These are phyloP conservation scores for Drosophila limbata DNA, from an alignment of 2,888 invertebrate species.

Conservation along the genomic window DNA sequence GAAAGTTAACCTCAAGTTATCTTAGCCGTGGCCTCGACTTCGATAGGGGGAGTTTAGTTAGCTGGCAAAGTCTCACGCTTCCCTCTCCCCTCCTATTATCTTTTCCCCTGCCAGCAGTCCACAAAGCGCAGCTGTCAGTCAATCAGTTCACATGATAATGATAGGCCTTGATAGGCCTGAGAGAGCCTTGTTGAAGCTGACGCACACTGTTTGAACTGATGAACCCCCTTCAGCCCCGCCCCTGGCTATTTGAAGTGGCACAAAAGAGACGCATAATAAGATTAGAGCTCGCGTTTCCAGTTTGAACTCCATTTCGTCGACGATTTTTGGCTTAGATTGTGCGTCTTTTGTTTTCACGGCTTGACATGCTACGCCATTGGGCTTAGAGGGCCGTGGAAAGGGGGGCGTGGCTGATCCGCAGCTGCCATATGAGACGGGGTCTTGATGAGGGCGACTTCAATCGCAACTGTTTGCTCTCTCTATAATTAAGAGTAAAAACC, in stretches of 20 bases:
- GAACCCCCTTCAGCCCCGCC: not conserved
- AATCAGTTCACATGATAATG: conserved; percentile 56
- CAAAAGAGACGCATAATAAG: conserved; percentile 62
- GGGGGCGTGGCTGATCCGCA: conserved; percentile 52
- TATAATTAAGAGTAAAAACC: conserved; percentile 61
- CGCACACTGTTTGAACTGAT: too few relatives aligned
- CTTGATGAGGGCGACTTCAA: conserved; percentile 6
- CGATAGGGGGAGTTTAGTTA: not conserved
- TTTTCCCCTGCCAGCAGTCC: not conserved
- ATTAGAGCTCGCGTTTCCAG: conserved; percentile 48
- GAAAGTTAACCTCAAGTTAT: conserved; percentile 2
- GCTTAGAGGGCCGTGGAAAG: not conserved
- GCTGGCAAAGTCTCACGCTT: conserved; percentile 13
- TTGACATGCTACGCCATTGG: not conserved
- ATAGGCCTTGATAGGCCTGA: conserved; percentile 44
- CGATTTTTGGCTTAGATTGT: conserved; percentile 49
- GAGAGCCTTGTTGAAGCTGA: conserved; percentile 5
- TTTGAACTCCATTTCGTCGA: conserved; percentile 16
- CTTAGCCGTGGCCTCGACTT: not conserved
- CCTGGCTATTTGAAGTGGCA: conserved; percentile 63
- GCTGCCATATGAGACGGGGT: conserved; percentile 41
- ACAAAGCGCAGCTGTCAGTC: conserved; percentile 46
- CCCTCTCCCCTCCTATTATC: not conserved
- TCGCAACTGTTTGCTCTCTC: conserved; percentile 57
- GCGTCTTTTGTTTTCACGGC: conserved; percentile 42